Conservation (phyloP, 2,113 vertebrate genomes). For the Donacobius atricapilla region DNA sequence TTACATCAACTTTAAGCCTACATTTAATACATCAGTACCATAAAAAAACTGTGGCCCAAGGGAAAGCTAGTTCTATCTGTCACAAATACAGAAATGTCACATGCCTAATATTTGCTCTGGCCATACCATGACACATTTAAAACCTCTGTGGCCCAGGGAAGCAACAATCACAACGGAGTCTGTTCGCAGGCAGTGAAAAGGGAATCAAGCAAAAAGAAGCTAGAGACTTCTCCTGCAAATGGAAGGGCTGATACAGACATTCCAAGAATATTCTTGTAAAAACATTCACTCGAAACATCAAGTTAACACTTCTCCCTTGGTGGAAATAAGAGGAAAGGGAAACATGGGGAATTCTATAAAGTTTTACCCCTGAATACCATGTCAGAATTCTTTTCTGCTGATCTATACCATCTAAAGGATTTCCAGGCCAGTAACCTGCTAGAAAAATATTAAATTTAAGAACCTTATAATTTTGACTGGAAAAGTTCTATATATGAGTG, state of each 20-base stretch:
- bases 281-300: neutral
- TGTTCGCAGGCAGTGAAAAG: neutral
- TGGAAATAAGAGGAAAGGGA: neutral
- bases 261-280: neutral
- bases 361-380: neutral
- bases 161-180: neutral
- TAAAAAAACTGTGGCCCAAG: neutral
- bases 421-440: neutral
- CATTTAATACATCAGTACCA: neutral
- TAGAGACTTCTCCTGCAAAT: neutral
- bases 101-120: neutral
- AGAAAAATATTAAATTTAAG: neutral
- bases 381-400: neutral
- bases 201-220: neutral
- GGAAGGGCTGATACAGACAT: neutral
- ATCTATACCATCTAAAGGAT: neutral
- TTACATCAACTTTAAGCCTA: neutral
- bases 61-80: neutral
- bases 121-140: neutral
- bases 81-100: neutral
- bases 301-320: neutral
- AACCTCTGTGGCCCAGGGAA: neutral
- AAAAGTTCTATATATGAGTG: neutral
- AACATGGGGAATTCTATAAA: neutral
- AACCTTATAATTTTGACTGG: neutral